Percentiles rank a stretch among this genome's conserved stretches.
phyloP scores from a whole-genome alignment of 2,888 invertebrate genomes.

The Drosophila fulvimacula region DNA sequence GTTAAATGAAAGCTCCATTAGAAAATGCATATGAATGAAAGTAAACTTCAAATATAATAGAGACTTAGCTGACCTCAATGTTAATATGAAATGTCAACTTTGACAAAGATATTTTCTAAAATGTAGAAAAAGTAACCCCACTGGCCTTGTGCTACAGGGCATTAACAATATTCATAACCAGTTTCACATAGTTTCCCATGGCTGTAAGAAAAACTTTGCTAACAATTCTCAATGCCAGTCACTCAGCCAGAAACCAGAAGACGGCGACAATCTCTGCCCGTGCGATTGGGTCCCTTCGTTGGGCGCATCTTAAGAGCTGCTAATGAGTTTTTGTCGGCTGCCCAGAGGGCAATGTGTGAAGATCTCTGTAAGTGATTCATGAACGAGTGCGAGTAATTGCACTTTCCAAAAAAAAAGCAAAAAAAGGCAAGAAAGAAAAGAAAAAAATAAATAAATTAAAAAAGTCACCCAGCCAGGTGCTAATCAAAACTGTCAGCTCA shows the following conservation, averaged over 20 bases:
- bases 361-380: conserved; percentile 68
- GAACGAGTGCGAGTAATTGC: conserved; percentile 39
- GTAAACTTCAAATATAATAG: not conserved
- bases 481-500: conserved; percentile 25
- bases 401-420: conserved; percentile 43
- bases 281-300: conserved; percentile 36
- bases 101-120: conserved; percentile 1
- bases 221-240: conserved; percentile 64
- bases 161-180: conserved; percentile 63
- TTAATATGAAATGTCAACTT: conserved; percentile 5
- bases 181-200: conserved; percentile 69
- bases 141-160: conserved; percentile 20
- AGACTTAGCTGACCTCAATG: not conserved
- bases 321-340: conserved; percentile 55
- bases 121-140: conserved; percentile 13
- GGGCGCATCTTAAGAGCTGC: conserved; percentile 53
- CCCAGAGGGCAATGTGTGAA: conserved; percentile 46
- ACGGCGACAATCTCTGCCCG: conserved; percentile 22
- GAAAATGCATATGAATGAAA: not conserved
- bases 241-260: conserved; percentile 38
- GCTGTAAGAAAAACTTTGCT: conserved; percentile 54
- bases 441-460: conserved; percentile 7
- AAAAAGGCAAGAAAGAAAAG: not conserved
- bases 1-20: not conserved
- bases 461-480: conserved; percentile 17